Percentiles rank a stretch among this genome's conserved stretches.
Conservation (phyloP, 2,113 vertebrate species). For the Grammomys surdaster region DNA sequence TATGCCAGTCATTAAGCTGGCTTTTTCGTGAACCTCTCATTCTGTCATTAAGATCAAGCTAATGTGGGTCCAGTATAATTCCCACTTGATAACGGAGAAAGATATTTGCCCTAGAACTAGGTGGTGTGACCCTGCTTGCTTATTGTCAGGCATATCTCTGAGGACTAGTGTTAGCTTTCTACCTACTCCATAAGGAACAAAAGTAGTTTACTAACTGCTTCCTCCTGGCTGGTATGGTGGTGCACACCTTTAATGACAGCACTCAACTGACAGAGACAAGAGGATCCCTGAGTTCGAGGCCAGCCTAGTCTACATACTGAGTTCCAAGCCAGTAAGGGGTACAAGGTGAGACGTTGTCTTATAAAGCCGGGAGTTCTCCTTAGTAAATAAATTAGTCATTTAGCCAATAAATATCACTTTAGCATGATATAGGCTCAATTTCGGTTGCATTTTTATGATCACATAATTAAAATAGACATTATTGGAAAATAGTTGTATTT, state of each 20-base stretch:
- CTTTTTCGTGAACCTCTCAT: not conserved
- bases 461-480: constrained; percentile 30
- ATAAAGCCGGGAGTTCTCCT: not conserved
- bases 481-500: not conserved
- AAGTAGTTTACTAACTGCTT: not conserved
- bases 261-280: no score
- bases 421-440: constrained; percentile 3
- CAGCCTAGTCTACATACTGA: not conserved
- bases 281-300: not conserved
- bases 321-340: not conserved
- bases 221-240: no score
- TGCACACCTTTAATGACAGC: not conserved
- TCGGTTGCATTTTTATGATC: constrained; percentile 13
- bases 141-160: not conserved
- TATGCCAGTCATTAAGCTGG: not conserved
- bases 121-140: not conserved
- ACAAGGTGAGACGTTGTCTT: not conserved
- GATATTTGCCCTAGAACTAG: not conserved
- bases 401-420: not conserved
- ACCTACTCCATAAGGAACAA: not conserved
- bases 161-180: not conserved
- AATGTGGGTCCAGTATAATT: not conserved
- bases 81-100: not conserved
- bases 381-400: constrained; percentile 12
- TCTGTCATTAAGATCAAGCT: constrained; percentile 2